Evolutionary conservation across 2,113 vertebrate genomes (phyloP), one percentile per base, ranked within the genome.

Genomic region (Crotophaga sulcirostris): DNA sequence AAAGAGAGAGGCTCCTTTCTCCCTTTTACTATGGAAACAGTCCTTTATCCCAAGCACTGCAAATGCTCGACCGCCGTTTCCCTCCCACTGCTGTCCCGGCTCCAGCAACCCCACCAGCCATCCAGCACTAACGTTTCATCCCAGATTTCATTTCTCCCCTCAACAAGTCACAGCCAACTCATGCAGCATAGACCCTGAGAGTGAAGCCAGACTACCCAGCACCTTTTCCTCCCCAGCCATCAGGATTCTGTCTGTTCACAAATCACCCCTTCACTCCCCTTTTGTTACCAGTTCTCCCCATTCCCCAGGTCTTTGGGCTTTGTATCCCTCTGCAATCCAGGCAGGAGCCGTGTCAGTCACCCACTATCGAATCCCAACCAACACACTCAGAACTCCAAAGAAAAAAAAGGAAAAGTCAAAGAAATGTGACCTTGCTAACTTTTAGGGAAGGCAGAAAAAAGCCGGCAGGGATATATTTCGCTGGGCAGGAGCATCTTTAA

Each of bases 21-120:
- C 92, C 58, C 49, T 64, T 94, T 96, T 94, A 78, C 96, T 93
- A 87, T 94, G 94, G 90, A 94, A 96, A 96, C 93, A 79, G 86
- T 51, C 89, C 84, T 91, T 95, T 89, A 90, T 93, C 80, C 63
- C 59, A 80, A 68, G 87, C 28, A 78, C 13, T 86, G 79, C 45
- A 4, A 88, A 68, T 1, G 19, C 82, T 92, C 40, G 1, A 62
- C 60, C 1, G 6, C 34, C 0, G 20, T 10, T 84, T 81, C 91
- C 47, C 83, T 89, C 58, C 62, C 70, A 38, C n/a, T 9, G 2
- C 45, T 7, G 5, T 55, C 38, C 80, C 34, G 0, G 29, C 77
- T 16, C 47, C 75, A 54, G 76, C 36, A 10, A 42, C 85, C 84
- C 75, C 69, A 17, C 8, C 33, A 74, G 54, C 49, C 66, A 8